Conservation (phyloP, 1,140 invertebrate genomes). For the Tetramorium parvispinum region DNA sequence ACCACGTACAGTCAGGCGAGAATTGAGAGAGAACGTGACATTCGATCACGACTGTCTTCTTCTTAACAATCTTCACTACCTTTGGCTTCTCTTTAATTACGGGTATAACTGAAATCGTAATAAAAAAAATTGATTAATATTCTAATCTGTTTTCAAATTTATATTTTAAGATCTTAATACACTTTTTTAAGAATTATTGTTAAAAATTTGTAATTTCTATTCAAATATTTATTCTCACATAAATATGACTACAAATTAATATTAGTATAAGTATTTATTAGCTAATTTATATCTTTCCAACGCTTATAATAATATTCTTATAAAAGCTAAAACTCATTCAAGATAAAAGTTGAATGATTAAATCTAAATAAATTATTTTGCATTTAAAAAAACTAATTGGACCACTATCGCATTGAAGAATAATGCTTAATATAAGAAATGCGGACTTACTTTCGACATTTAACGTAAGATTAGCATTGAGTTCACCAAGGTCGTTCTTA, state of each 20-base stretch:
- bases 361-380: background rate
- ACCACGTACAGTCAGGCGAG: slow-evolving; percentile 95
- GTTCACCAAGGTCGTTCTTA: slow-evolving; percentile 97
- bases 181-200: background rate
- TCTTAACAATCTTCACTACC: slow-evolving; percentile 95
- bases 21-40: slow-evolving; percentile 95
- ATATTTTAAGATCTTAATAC: background rate
- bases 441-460: slow-evolving; percentile 97
- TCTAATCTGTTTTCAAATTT: background rate
- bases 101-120: slow-evolving; percentile 91
- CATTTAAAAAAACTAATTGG: background rate
- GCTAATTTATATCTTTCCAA: background rate
- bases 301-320: background rate
- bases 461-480: slow-evolving; percentile 97
- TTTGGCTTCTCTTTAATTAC: slow-evolving; percentile 97
- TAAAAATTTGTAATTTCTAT: background rate
- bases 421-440: background rate
- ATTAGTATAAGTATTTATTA: background rate
- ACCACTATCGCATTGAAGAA: background rate
- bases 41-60: slow-evolving; percentile 95
- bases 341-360: background rate
- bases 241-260: background rate
- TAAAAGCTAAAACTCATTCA: background rate
- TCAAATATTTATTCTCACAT: background rate
- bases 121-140: background rate